Evolutionary conservation across 2,797 vertebrate species (phyloP), one percentile per base, ranked within the genome.

Genomic region (Tragelaphus oryx): DNA sequence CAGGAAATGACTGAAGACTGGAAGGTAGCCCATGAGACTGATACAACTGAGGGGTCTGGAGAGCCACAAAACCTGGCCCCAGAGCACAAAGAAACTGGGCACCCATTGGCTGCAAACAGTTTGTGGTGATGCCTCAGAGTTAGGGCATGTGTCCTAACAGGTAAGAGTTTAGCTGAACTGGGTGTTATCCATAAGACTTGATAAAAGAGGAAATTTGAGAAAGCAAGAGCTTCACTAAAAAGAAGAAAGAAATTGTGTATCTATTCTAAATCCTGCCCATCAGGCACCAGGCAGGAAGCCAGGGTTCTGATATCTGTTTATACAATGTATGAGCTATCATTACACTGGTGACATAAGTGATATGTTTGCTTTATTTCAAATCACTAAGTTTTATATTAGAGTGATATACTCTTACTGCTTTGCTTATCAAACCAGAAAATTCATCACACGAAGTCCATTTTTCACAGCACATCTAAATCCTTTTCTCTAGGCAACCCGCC

Each of bases 401-500:
- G n/a, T 93, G 59, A 86, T 93, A 81, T 50, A 65, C 46, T 55
- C 44, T 30, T 59, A 92, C 33, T 1, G 24, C 55, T 87, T 93
- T 87, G 55, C n/a, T 95, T 90, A 93, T 90, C 37, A 57, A 76
- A 26, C 48, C 87, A 90, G 87, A 95, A 93, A 90, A 93, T 52
- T 54, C 65, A 93, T 90, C 76, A 82, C 0, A 0, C 8, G 1
- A 81, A 82, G 87, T 90, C 48, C 55, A 90, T 82, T 90, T 95
- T 80, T 87, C 91, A 82, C 48, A 85, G 76, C 65, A 86, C 8
- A 9, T 81, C 91, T 95, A 81, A 90, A 62, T 90, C 62, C 14
- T 79, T 78, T 86, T 48, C 60, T n/a, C 60, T 26, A 20, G 48
- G 76, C n/a, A 74, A 48, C 65, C 55, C 48, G 87, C 55, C 62